These are phyloP conservation scores for Sinocyclocheilus maitianheensis DNA, from an alignment of 2,113 vertebrate species.

Conservation along the genomic window DNA sequence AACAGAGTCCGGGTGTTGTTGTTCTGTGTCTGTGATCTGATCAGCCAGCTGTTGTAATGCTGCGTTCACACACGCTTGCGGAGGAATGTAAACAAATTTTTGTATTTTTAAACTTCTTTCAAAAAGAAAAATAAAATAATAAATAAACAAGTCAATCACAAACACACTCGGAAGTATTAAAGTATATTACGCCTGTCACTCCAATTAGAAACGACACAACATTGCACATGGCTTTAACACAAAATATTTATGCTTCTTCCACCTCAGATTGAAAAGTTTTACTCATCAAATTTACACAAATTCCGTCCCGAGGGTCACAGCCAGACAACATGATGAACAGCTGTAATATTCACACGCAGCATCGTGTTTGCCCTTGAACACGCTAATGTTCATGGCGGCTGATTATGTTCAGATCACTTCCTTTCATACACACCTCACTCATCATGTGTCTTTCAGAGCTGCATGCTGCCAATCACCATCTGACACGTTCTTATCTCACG, in stretches of 20 bases:
- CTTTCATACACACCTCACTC: conserved; percentile 46
- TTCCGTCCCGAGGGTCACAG: conserved; percentile 10
- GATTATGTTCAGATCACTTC: conserved; percentile 49
- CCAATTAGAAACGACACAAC: not conserved
- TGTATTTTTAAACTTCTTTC: not conserved
- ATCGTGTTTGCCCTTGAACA: conserved; percentile 44
- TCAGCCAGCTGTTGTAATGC: no score
- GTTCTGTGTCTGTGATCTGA: no score
- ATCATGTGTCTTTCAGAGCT: conserved; percentile 50
- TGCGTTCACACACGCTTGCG: no score
- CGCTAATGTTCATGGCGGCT: conserved; percentile 41
- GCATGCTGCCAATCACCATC: conserved; percentile 30
- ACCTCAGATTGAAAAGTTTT: not conserved
- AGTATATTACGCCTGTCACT: not conserved
- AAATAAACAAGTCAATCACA: not conserved
- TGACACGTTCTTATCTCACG: conserved; percentile 13
- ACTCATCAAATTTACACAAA: conserved; percentile 46
- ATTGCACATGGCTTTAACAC: not conserved
- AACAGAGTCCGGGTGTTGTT: no score
- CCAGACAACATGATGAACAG: conserved; percentile 35
- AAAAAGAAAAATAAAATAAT: not conserved
- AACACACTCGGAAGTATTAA: not conserved
- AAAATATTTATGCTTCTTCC: not conserved
- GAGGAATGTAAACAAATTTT: no score
- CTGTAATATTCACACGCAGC: conserved; percentile 35